Evolutionary conservation across 1,140 invertebrate species (phyloP).

Genomic region (Heliconius hewitsoni): DNA sequence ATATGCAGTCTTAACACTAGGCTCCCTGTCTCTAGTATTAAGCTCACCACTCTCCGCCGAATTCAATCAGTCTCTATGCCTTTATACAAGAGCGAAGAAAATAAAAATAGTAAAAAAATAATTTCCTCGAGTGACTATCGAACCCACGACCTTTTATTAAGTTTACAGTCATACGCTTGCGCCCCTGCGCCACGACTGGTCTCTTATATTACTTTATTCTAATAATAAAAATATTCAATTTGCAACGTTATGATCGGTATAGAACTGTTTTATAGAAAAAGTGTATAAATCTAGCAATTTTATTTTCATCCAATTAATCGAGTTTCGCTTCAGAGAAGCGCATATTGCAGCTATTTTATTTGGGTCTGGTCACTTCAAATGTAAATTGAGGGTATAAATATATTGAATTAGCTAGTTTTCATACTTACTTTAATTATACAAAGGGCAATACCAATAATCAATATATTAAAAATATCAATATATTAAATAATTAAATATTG

Average conservation of each 20-base stretch:
- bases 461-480: too few species aligned
- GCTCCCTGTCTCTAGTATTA: too few species aligned
- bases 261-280: constrained; percentile 8
- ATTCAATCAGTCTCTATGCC: too few species aligned
- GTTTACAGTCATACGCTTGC: too few species aligned
- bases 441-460: too few species aligned
- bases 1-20: too few species aligned
- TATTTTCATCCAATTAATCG: constrained; percentile 10
- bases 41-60: too few species aligned
- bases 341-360: constrained; percentile 8
- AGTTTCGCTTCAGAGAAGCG: neutral
- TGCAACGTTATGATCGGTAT: neutral
- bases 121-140: too few species aligned
- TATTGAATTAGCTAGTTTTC: neutral
- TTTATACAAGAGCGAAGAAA: too few species aligned
- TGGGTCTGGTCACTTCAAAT: neutral
- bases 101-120: too few species aligned
- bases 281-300: constrained; percentile 6
- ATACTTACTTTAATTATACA: neutral
- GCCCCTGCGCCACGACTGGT: too few species aligned
- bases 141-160: too few species aligned
- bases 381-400: neutral
- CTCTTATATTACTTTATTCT: neutral
- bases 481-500: neutral
- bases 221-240: neutral